phyloP scores from a whole-genome alignment of 1,140 invertebrate genomes.

The Drosophila saltans region DNA sequence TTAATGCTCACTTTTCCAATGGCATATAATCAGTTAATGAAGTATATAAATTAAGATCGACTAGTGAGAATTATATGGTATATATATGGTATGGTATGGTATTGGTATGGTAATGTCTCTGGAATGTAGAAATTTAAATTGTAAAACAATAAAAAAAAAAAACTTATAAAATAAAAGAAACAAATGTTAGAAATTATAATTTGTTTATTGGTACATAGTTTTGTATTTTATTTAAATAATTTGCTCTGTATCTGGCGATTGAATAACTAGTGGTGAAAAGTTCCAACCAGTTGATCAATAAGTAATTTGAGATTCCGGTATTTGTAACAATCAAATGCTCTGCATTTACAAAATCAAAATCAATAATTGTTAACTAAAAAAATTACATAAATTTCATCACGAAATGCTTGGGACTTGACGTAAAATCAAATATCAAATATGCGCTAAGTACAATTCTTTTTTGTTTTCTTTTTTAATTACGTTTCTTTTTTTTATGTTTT shows the following conservation, averaged over 20 bases:
- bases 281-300: constrained; percentile 10
- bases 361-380: constrained; percentile 20
- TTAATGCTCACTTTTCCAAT: constrained; percentile 48
- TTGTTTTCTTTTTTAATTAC: background rate
- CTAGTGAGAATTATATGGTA: constrained; percentile 42
- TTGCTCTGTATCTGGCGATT: constrained; percentile 54
- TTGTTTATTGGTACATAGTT: constrained; percentile 55
- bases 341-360: constrained; percentile 8
- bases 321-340: constrained; percentile 32
- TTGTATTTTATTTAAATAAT: constrained; percentile 78
- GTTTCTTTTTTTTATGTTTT: constrained; percentile 24
- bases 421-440: constrained; percentile 69
- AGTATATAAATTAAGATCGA: constrained; percentile 23
- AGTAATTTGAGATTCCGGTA: constrained; percentile 6
- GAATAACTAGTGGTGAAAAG: constrained; percentile 3
- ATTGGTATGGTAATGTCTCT: constrained; percentile 16
- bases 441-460: constrained; percentile 66
- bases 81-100: constrained; percentile 22
- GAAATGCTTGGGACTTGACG: constrained; percentile 52
- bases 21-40: constrained; percentile 38
- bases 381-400: constrained; percentile 45
- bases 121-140: constrained; percentile 4
- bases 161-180: constrained; percentile 9
- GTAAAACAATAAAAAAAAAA: background rate
- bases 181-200: constrained; percentile 5